Conservation (phyloP, 2,113 vertebrate genomes). For the Spermophilus dauricus region DNA sequence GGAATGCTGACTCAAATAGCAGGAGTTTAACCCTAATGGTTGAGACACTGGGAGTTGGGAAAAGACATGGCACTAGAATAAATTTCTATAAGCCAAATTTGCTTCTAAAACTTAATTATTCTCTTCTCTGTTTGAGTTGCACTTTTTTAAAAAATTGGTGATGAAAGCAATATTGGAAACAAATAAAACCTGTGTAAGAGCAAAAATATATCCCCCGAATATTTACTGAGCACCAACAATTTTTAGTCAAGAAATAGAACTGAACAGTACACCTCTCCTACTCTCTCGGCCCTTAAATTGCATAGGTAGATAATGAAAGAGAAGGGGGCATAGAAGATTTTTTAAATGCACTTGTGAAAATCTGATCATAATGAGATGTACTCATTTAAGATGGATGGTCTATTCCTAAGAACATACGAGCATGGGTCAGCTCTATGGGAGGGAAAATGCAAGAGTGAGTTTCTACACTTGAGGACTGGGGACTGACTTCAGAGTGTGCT, state of each 20-base stretch:
- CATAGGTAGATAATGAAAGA: neutral
- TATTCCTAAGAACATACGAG: slow-evolving; percentile 59
- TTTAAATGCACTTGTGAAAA: slow-evolving; percentile 57
- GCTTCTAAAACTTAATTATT: slow-evolving; percentile 10
- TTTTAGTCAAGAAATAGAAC: slow-evolving; percentile 18
- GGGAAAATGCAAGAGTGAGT: slow-evolving; percentile 58
- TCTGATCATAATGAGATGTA: slow-evolving; percentile 73
- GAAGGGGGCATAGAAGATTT: neutral
- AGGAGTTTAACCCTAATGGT: slow-evolving; percentile 61
- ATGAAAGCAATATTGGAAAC: neutral
- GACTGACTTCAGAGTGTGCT: neutral
- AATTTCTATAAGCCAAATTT: slow-evolving; percentile 39
- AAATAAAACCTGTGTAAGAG: neutral
- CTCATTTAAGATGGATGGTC: slow-evolving; percentile 81
- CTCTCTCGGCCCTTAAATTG: neutral
- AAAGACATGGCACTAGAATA: neutral
- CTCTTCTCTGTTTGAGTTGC: neutral
- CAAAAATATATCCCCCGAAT: neutral
- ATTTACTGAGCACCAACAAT: neutral
- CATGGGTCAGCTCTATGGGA: slow-evolving; percentile 70
- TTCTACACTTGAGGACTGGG: slow-evolving; percentile 1
- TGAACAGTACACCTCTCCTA: neutral
- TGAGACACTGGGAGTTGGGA: slow-evolving; percentile 33
- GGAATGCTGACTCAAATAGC: slow-evolving; percentile 52
- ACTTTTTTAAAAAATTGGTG: slow-evolving; percentile 16